These are phyloP conservation scores for Polietes domitor DNA, from an alignment of 2,888 invertebrate genomes.

Conservation along the genomic window DNA sequence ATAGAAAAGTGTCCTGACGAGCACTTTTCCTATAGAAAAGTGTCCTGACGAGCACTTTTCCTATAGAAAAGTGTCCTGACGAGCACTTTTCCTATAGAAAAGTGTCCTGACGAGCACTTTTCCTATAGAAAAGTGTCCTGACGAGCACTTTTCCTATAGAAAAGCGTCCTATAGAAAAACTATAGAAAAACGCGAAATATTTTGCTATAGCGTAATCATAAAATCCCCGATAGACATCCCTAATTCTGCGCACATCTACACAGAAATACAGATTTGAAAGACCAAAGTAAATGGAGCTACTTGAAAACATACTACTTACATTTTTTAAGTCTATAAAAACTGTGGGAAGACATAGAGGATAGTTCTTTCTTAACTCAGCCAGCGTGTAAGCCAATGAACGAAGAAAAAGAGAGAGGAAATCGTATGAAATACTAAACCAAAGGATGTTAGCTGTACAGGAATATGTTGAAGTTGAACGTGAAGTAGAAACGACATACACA, in stretches of 20 bases:
- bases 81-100: too few relatives aligned
- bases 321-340: slow-evolving; percentile 46
- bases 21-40: too few relatives aligned
- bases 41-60: too few relatives aligned
- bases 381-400: neutral
- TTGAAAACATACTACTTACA: slow-evolving; percentile 55
- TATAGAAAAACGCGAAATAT: too few relatives aligned
- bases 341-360: neutral
- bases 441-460: slow-evolving; percentile 60
- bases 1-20: too few relatives aligned
- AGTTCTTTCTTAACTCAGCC: slow-evolving; percentile 18
- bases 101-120: too few relatives aligned
- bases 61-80: too few relatives aligned
- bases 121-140: too few relatives aligned
- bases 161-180: too few relatives aligned
- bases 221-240: neutral
- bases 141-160: too few relatives aligned
- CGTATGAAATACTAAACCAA: slow-evolving; percentile 61
- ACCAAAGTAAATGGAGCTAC: slow-evolving; percentile 60
- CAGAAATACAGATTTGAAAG: neutral
- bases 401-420: slow-evolving; percentile 2
- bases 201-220: too few relatives aligned
- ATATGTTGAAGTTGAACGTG: slow-evolving; percentile 57
- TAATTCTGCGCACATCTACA: neutral
- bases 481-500: neutral